phyloP scores from a whole-genome alignment of 2,888 invertebrate species.

The Flexamia atlantica region DNA sequence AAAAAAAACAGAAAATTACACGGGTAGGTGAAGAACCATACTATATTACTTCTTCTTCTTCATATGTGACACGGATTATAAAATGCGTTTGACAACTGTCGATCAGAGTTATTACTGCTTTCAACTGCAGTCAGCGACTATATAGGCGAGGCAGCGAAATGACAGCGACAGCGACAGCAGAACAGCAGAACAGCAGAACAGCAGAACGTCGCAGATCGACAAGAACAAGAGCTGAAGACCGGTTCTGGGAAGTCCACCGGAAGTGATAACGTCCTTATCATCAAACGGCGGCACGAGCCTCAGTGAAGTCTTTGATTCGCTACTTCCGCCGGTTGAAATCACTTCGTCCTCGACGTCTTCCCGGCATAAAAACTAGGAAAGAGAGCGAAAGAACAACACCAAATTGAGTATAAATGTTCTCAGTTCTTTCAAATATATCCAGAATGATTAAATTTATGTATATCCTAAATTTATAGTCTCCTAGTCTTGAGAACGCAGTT shows the following conservation, averaged over 20 bases:
- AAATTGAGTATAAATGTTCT: no score
- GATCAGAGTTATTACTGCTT: no score
- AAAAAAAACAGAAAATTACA: no score
- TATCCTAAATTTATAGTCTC: no score
- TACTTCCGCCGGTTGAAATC: background rate
- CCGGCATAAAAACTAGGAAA: background rate
- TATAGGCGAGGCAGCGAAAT: background rate
- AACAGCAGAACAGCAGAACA: background rate
- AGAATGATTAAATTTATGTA: no score
- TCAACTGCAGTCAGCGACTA: no score
- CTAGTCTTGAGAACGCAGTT: no score
- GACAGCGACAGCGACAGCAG: background rate
- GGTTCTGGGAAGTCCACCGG: background rate
- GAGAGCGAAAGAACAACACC: background rate
- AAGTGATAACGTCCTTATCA: conserved; percentile 31
- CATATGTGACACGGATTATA: no score
- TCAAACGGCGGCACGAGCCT: conserved; percentile 36
- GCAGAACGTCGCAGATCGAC: background rate
- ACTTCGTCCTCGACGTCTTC: background rate
- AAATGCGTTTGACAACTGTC: no score
- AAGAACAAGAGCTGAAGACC: background rate
- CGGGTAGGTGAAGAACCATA: no score
- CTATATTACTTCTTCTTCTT: no score
- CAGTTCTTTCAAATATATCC: no score
- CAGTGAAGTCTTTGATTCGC: conserved; percentile 29